Conservation (phyloP, 2,797 vertebrate species). For the Taenioides sp. region DNA sequence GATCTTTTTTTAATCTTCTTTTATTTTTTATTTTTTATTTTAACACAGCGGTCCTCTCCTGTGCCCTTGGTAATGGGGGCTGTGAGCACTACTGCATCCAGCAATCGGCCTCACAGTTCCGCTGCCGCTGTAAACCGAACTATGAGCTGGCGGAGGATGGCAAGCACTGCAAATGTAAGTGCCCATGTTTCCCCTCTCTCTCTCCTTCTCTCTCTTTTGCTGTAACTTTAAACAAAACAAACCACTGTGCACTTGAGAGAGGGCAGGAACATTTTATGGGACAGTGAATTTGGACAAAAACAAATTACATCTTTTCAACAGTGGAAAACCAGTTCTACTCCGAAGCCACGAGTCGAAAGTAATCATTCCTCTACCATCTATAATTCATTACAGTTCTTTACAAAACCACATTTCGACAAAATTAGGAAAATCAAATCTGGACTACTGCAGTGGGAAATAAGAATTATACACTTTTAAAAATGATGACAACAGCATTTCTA, state of each 20-base stretch:
- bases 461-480: too few species aligned
- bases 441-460: neutral
- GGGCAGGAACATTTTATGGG: constrained; percentile 6
- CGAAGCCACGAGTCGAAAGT: neutral
- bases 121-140: constrained; percentile 83
- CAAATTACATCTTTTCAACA: neutral
- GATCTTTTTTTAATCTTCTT: neutral
- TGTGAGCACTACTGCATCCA: constrained; percentile 90
- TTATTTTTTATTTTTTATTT: neutral
- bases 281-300: constrained; percentile 8
- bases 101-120: constrained; percentile 80
- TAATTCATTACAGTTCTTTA: neutral
- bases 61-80: constrained; percentile 85
- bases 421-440: neutral
- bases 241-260: constrained; percentile 6
- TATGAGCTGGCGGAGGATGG: constrained; percentile 83
- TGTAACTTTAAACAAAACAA: constrained; percentile 18
- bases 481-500: neutral
- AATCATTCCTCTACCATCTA: neutral
- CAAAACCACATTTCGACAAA: too few species aligned
- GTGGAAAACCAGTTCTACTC: neutral
- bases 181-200: constrained; percentile 13
- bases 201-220: constrained; percentile 13
- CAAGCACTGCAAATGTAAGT: constrained; percentile 87
- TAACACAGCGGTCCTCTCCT: constrained; percentile 81